These are phyloP conservation scores for Cuniculus paca DNA, from an alignment of 2,797 vertebrate species.

Conservation along the genomic window DNA sequence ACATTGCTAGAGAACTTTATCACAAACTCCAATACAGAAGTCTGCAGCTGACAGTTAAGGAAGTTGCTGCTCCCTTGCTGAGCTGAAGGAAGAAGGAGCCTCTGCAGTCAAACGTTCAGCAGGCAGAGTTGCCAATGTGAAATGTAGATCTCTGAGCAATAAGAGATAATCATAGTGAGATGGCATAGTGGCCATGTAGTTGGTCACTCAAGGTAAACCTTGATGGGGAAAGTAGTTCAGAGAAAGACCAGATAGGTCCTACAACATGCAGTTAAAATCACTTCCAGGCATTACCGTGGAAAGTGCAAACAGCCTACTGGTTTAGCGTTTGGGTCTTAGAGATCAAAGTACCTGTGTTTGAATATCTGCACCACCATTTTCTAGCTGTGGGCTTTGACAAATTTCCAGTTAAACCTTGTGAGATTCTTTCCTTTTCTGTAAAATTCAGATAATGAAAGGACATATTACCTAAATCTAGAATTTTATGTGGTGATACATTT, in stretches of 20 bases:
- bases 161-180: not conserved
- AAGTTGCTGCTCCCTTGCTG: not conserved
- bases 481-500: not conserved
- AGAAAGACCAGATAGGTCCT: not conserved
- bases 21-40: not conserved
- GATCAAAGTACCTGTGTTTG: not conserved
- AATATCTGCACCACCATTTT: not conserved
- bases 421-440: not conserved
- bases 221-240: not conserved
- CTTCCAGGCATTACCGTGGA: not conserved
- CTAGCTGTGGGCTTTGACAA: not conserved
- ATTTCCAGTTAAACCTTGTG: not conserved
- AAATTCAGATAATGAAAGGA: constrained; percentile 22
- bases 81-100: not conserved
- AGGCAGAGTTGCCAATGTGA: not conserved
- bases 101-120: not conserved
- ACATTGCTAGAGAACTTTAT: not conserved
- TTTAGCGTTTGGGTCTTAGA: not conserved
- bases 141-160: not conserved
- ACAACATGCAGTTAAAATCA: not conserved
- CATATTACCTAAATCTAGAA: not conserved
- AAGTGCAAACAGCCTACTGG: not conserved
- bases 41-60: not conserved
- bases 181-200: not conserved
- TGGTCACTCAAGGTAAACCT: not conserved